A percentile compares a stretch with the other conserved stretches of the same genome.
phyloP scores from a whole-genome alignment of 2,113 vertebrate genomes.

The Hippotragus niger region DNA sequence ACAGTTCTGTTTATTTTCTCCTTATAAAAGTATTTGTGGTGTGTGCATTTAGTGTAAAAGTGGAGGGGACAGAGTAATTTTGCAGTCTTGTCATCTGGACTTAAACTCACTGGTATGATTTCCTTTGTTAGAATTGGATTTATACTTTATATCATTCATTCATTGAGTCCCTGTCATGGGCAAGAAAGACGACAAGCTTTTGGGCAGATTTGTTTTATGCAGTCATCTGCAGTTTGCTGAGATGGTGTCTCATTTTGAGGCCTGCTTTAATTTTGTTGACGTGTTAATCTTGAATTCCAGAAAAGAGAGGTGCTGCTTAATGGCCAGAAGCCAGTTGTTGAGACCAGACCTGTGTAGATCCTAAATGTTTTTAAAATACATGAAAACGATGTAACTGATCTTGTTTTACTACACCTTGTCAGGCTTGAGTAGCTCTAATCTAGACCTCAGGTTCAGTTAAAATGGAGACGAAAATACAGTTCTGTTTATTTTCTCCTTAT shows the following conservation, averaged over 20 bases:
- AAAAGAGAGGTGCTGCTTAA: not conserved
- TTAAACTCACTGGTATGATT: slow-evolving; percentile 30
- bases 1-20: not conserved
- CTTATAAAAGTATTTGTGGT: not conserved
- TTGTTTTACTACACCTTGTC: not conserved
- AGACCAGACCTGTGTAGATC: not conserved
- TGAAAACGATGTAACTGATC: not conserved
- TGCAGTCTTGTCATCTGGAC: not conserved
- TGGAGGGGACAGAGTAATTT: not conserved
- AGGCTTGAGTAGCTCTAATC: not conserved
- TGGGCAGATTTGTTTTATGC: not conserved
- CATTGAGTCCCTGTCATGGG: not conserved
- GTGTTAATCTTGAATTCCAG: not conserved
- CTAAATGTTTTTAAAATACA: not conserved
- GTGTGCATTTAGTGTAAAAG: not conserved
- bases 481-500: not conserved
- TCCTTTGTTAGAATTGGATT: not conserved
- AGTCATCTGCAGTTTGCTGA: not conserved
- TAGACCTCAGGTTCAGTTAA: not conserved
- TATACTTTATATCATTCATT: not conserved
- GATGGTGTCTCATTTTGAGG: not conserved
- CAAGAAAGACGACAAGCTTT: not conserved
- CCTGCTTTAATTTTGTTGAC: slow-evolving; percentile 23
- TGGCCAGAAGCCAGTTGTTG: not conserved
- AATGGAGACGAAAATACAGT: not conserved